These are phyloP conservation scores for Zelleria hepariella DNA, from an alignment of 2,888 invertebrate genomes.

Conservation along the genomic window DNA sequence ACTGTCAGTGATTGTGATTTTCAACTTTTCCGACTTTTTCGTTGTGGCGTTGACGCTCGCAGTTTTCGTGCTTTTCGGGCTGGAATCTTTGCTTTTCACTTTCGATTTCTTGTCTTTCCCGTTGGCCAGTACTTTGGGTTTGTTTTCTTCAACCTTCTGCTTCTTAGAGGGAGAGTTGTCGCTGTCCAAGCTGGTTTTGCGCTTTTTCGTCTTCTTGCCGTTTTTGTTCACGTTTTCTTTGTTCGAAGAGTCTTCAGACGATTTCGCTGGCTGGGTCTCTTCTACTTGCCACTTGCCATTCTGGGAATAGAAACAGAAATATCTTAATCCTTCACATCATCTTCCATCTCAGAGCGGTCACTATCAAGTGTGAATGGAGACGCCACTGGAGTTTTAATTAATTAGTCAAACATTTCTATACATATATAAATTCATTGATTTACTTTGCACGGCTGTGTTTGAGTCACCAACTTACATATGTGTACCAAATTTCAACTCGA, in stretches of 20 bases:
- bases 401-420: too few relatives aligned
- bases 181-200: neutral
- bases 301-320: slow-evolving; percentile 23
- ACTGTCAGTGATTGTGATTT: slow-evolving; percentile 7
- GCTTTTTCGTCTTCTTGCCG: slow-evolving; percentile 5
- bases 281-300: slow-evolving; percentile 40
- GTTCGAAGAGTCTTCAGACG: slow-evolving; percentile 23
- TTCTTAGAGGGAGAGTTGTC: slow-evolving; percentile 3
- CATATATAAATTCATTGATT: too few relatives aligned
- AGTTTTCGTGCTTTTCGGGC: neutral
- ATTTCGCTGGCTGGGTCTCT: slow-evolving; percentile 25
- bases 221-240: slow-evolving; percentile 35
- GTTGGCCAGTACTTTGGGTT: slow-evolving; percentile 7
- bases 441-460: too few relatives aligned
- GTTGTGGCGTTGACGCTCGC: neutral
- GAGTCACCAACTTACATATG: too few relatives aligned
- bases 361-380: too few relatives aligned
- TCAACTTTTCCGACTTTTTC: slow-evolving; percentile 14
- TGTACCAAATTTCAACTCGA: too few relatives aligned
- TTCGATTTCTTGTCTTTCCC: slow-evolving; percentile 6
- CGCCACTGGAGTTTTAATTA: too few relatives aligned
- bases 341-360: too few relatives aligned
- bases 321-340: neutral
- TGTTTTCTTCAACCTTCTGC: slow-evolving; percentile 11
- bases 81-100: slow-evolving; percentile 11